phyloP scores from a whole-genome alignment of 2,888 invertebrate species.

The Acleris laterana region DNA sequence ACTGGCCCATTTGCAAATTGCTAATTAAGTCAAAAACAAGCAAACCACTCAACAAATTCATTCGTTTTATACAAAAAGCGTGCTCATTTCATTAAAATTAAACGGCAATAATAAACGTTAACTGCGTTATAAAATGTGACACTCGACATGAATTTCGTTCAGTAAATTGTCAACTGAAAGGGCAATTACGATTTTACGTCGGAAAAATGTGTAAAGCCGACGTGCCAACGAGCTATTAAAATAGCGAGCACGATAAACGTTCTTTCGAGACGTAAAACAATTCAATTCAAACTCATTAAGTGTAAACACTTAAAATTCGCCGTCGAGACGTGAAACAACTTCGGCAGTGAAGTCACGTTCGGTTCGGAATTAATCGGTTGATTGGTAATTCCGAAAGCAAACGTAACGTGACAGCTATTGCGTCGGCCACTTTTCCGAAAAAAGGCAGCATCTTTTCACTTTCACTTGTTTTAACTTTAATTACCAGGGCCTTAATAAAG shows the following conservation, averaged over 20 bases:
- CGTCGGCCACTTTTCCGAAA: slow-evolving; percentile 52
- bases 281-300: slow-evolving; percentile 32
- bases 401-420: slow-evolving; percentile 56
- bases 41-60: slow-evolving; percentile 15
- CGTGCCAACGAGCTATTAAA: slow-evolving; percentile 24
- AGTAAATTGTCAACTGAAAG: slow-evolving; percentile 28
- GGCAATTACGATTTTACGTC: slow-evolving; percentile 22
- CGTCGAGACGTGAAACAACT: slow-evolving; percentile 52
- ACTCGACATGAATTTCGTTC: slow-evolving; percentile 26
- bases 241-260: slow-evolving; percentile 26
- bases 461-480: slow-evolving; percentile 41
- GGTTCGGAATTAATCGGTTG: slow-evolving; percentile 51
- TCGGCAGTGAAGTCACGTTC: slow-evolving; percentile 41
- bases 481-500: slow-evolving; percentile 23
- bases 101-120: slow-evolving; percentile 28
- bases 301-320: slow-evolving; percentile 56
- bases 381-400: slow-evolving; percentile 58
- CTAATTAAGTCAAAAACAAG: slow-evolving; percentile 1
- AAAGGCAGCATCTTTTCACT: slow-evolving; percentile 42
- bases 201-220: slow-evolving; percentile 29
- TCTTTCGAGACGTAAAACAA: slow-evolving; percentile 27
- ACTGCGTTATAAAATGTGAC: slow-evolving; percentile 23
- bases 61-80: slow-evolving; percentile 11
- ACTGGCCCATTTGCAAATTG: too few species aligned
- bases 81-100: slow-evolving; percentile 11